A percentile compares a stretch with the other conserved stretches of the same genome.
phyloP scores from a whole-genome alignment of 2,888 invertebrate species.

The Orthonevra nobilis region DNA sequence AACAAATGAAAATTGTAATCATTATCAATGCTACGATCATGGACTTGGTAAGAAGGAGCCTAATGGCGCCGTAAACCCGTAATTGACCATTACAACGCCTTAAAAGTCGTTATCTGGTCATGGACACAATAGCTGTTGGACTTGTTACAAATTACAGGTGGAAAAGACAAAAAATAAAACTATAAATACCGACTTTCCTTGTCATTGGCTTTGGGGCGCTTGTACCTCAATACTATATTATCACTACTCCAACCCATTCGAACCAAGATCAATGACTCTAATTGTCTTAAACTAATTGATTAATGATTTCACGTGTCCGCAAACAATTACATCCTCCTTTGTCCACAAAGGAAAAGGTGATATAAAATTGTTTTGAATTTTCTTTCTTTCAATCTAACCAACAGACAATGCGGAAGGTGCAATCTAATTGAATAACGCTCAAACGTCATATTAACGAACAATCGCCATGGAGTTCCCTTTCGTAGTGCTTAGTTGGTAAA shows the following conservation, averaged over 20 bases:
- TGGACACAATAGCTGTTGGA: slow-evolving; percentile 41
- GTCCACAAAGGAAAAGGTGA: neutral
- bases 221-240: slow-evolving; percentile 1
- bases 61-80: slow-evolving; percentile 18
- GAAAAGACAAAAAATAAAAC: too few species aligned
- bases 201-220: neutral
- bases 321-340: slow-evolving; percentile 5
- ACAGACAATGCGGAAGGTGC: slow-evolving; percentile 52
- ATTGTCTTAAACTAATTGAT: slow-evolving; percentile 9
- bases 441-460: slow-evolving; percentile 38
- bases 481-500: slow-evolving; percentile 21
- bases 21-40: neutral
- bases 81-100: slow-evolving; percentile 7
- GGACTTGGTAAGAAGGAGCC: neutral
- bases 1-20: neutral
- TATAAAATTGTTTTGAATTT: too few species aligned
- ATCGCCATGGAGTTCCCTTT: slow-evolving; percentile 46
- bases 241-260: neutral
- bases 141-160: too few species aligned
- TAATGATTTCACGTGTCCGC: slow-evolving; percentile 1
- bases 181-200: slow-evolving; percentile 34
- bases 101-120: slow-evolving; percentile 10
- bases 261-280: slow-evolving; percentile 45
- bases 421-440: slow-evolving; percentile 48
- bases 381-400: too few species aligned